Percentiles rank a stretch among this genome's conserved stretches.
Evolutionary conservation across 2,888 invertebrate species (phyloP).

Genomic region (Idaea straminata): DNA sequence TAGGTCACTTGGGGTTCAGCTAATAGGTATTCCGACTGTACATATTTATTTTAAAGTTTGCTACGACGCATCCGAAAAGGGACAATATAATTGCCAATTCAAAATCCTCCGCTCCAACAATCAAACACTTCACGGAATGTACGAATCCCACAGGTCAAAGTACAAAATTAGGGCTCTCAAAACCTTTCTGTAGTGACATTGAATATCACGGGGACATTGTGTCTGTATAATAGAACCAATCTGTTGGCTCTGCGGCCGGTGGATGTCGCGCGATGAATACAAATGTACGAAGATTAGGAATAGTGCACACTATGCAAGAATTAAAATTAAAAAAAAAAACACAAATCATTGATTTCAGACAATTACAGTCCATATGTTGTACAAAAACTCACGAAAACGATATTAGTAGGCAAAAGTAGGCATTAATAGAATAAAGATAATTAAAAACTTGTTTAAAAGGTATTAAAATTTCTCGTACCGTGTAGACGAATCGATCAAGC

Average conservation of each 20-base stretch:
- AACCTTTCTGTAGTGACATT: slow-evolving; percentile 11
- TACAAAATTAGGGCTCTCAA: not conserved
- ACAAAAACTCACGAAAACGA: too few species aligned
- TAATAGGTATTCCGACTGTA: too few species aligned
- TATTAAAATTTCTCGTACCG: too few species aligned
- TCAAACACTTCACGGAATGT: not conserved
- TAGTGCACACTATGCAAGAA: not conserved
- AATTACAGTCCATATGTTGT: too few species aligned
- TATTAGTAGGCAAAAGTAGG: too few species aligned
- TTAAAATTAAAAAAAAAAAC: too few species aligned
- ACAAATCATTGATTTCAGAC: too few species aligned
- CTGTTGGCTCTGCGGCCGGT: slow-evolving; percentile 24
- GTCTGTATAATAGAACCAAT: slow-evolving; percentile 32
- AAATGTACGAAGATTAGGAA: slow-evolving; percentile 9
- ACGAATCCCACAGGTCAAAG: not conserved
- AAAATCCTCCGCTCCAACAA: not conserved
- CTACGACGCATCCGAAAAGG: not conserved
- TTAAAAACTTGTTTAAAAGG: too few species aligned
- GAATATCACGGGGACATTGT: slow-evolving; percentile 24
- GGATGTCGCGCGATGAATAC: slow-evolving; percentile 25
- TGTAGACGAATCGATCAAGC: too few species aligned
- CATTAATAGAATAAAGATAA: too few species aligned
- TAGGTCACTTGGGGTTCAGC: too few species aligned
- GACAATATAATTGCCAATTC: not conserved
- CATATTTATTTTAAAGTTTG: too few species aligned